Conservation (phyloP, 2,797 vertebrate species). For the Microhierax caerulescens region DNA sequence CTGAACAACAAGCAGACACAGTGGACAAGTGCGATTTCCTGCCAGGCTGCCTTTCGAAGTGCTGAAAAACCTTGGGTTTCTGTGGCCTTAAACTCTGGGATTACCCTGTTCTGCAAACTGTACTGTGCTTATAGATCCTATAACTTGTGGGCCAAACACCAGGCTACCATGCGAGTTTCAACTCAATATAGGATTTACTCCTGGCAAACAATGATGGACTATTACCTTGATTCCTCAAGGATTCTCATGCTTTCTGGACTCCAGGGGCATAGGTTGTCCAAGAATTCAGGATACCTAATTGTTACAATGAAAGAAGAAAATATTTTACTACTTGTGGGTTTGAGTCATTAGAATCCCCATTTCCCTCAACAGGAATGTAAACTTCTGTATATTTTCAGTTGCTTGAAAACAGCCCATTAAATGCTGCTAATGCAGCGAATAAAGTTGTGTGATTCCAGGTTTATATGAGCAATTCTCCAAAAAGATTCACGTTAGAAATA, state of each 20-base stretch:
- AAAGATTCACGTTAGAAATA: background rate
- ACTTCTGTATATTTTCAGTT: background rate
- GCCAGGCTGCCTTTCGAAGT: background rate
- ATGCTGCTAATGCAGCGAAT: background rate
- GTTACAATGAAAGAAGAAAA: background rate
- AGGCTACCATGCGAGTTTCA: background rate
- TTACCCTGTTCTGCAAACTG: background rate
- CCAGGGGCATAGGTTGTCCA: background rate
- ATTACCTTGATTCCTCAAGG: background rate
- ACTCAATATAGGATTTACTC: background rate
- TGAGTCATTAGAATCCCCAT: background rate
- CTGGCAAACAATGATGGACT: background rate
- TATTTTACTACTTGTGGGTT: background rate
- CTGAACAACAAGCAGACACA: background rate
- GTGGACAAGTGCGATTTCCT: background rate
- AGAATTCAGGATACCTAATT: background rate
- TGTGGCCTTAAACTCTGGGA: background rate
- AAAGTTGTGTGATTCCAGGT: background rate
- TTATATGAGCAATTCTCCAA: background rate
- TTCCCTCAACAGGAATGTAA: background rate
- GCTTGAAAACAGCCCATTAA: background rate
- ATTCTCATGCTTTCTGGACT: background rate
- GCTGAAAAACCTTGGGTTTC: background rate
- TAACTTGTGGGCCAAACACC: background rate
- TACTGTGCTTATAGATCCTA: background rate